phyloP scores from a whole-genome alignment of 2,113 vertebrate species.

The Oophaga pumilio region DNA sequence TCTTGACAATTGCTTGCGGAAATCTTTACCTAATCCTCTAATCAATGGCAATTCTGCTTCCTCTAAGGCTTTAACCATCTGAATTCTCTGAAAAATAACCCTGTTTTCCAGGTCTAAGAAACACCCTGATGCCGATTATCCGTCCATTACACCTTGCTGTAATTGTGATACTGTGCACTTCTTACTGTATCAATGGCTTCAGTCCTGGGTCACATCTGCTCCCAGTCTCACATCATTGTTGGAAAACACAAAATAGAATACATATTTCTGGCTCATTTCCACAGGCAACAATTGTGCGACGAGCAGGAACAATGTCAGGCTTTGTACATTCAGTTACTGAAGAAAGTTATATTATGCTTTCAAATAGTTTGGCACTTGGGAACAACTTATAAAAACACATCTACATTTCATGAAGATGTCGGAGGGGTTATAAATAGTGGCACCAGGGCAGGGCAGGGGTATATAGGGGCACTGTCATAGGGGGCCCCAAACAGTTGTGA shows the following conservation, averaged over 20 bases:
- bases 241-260: constrained; percentile 33
- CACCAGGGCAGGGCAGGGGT: neutral
- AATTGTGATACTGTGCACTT: neutral
- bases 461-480: too few species aligned
- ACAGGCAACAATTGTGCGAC: constrained; percentile 37
- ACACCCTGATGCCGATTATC: neutral
- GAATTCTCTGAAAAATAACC: neutral
- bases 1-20: constrained; percentile 24
- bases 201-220: constrained; percentile 37
- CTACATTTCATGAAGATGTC: constrained; percentile 8
- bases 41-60: constrained; percentile 41
- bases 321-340: constrained; percentile 31
- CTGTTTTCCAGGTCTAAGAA: neutral
- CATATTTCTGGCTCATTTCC: constrained; percentile 29
- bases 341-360: constrained; percentile 39
- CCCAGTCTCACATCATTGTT: constrained; percentile 17
- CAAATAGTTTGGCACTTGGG: constrained; percentile 33
- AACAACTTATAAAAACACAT: constrained; percentile 36
- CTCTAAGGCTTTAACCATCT: constrained; percentile 25
- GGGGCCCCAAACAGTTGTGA: too few species aligned
- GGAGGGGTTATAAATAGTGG: neutral
- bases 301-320: constrained; percentile 22
- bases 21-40: constrained; percentile 39
- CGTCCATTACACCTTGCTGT: neutral
- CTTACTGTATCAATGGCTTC: neutral